phyloP scores from a whole-genome alignment of 2,797 vertebrate species.

The Chloroceryle inda region DNA sequence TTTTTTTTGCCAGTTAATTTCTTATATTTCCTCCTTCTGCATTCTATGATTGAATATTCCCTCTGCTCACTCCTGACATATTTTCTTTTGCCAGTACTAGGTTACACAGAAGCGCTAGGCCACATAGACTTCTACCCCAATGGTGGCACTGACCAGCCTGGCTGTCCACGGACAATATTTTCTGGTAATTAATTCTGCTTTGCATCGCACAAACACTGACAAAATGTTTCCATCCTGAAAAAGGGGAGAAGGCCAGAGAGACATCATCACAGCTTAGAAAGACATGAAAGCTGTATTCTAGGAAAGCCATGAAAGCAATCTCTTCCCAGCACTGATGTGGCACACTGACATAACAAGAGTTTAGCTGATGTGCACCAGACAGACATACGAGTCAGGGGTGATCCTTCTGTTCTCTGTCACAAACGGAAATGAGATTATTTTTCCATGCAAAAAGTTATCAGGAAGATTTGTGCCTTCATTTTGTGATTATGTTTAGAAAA shows the following conservation, averaged over 20 bases:
- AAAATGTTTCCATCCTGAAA: background rate
- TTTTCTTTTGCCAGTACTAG: slow-evolving; percentile 83
- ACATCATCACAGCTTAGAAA: background rate
- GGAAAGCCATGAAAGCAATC: background rate
- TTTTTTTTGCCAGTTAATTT: background rate
- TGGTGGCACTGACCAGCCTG: slow-evolving; percentile 91
- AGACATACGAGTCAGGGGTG: background rate
- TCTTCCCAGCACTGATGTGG: background rate
- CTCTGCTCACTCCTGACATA: background rate
- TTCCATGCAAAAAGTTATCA: background rate
- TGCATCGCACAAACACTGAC: background rate
- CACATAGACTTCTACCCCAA: slow-evolving; percentile 96
- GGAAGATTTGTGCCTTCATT: background rate
- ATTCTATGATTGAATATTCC: background rate
- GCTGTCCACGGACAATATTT: slow-evolving; percentile 93
- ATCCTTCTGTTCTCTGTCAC: background rate
- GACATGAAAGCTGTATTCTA: background rate
- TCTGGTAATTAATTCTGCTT: slow-evolving; percentile 82
- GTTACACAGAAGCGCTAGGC: slow-evolving; percentile 87
- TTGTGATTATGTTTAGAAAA: background rate
- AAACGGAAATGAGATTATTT: background rate
- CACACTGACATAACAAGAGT: background rate
- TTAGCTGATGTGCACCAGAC: background rate
- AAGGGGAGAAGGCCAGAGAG: background rate
- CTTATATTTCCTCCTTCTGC: background rate